Percentiles rank a stretch among this genome's conserved stretches.
Conservation (phyloP, 2,888 invertebrate genomes). For the Dynastes grantii region DNA sequence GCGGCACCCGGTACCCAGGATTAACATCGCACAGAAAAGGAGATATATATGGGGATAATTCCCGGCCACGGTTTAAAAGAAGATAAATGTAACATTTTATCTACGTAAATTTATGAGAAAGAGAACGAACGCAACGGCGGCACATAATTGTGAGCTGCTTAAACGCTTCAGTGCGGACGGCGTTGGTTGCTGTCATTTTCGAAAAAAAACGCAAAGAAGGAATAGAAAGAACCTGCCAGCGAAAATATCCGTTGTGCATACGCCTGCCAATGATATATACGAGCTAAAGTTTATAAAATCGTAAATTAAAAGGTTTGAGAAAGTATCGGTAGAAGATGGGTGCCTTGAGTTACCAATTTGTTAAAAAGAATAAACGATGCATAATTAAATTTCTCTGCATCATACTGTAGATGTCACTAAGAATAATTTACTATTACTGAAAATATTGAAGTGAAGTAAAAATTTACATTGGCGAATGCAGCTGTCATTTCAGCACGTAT, state of each 20-base stretch:
- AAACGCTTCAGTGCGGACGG: constrained; percentile 63
- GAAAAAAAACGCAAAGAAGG: constrained; percentile 18
- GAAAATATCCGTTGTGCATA: background rate
- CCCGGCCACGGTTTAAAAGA: constrained; percentile 68
- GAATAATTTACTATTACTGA: no score
- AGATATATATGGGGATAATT: constrained; percentile 65
- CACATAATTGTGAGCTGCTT: constrained; percentile 69
- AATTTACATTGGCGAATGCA: no score
- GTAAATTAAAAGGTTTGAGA: constrained; percentile 13
- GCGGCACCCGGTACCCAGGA: constrained; percentile 63
- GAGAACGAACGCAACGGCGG: constrained; percentile 64
- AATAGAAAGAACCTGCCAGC: constrained; percentile 10
- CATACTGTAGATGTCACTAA: no score
- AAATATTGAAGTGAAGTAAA: no score
- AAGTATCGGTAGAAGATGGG: background rate
- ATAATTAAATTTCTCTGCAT: no score
- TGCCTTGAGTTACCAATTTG: background rate
- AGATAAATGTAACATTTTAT: constrained; percentile 70
- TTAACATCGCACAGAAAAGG: constrained; percentile 64
- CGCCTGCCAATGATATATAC: background rate
- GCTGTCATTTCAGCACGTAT: no score
- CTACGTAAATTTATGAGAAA: constrained; percentile 69
- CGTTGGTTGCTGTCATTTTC: constrained; percentile 30
- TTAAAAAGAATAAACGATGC: no score
- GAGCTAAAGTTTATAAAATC: background rate